phyloP scores from a whole-genome alignment of 2,113 vertebrate genomes.

The Petromus typicus region DNA sequence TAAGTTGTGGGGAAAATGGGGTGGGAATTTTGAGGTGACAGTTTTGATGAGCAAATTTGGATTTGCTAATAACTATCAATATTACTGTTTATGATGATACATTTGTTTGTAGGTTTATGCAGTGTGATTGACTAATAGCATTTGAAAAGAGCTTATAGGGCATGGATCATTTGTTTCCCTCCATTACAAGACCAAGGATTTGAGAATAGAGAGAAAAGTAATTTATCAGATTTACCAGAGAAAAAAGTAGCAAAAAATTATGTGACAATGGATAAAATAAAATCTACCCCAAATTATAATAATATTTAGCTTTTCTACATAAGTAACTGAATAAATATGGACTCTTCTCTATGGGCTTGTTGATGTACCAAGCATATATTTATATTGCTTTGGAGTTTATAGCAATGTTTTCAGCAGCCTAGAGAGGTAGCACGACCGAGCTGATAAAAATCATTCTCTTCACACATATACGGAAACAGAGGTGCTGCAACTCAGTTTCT shows the following conservation, averaged over 20 bases:
- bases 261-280: neutral
- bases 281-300: neutral
- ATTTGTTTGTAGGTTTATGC: constrained; percentile 26
- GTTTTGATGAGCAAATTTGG: constrained; percentile 12
- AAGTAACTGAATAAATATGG: neutral
- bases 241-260: constrained; percentile 22
- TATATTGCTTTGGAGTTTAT: constrained; percentile 13
- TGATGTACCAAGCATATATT: constrained; percentile 34
- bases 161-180: constrained; percentile 7
- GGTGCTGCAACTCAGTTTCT: neutral
- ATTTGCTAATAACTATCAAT: neutral
- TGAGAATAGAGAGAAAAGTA: neutral
- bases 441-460: neutral
- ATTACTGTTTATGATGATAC: neutral
- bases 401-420: constrained; percentile 9
- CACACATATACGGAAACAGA: neutral
- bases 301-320: neutral
- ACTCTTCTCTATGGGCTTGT: constrained; percentile 7
- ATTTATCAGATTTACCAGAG: constrained; percentile 5
- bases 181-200: neutral
- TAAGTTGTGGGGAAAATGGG: neutral
- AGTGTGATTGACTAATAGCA: neutral
- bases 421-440: neutral
- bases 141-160: neutral
- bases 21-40: neutral